A percentile compares a stretch with the other conserved stretches of the same genome.
Evolutionary conservation across 1,140 invertebrate species (phyloP).

Genomic region (Drosophila micromelanica): DNA sequence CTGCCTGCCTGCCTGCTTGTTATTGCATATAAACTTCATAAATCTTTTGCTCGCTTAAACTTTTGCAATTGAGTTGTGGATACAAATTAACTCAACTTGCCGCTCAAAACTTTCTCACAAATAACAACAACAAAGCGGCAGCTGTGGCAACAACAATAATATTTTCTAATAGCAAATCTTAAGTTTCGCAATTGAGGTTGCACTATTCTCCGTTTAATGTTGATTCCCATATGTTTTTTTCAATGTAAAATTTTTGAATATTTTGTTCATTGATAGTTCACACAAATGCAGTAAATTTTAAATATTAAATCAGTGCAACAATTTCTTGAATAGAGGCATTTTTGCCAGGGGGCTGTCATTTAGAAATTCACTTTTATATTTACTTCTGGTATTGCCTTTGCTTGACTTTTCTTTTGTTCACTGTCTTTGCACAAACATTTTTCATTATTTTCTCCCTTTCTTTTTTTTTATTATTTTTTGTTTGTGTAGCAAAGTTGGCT

Average conservation of each 20-base stretch:
- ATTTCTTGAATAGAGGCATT: conserved; percentile 1
- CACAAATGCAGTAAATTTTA: conserved; percentile 20
- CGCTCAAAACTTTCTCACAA: conserved; percentile 65
- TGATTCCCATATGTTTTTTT: too few species aligned
- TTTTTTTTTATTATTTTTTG: neutral
- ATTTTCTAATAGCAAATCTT: conserved; percentile 68
- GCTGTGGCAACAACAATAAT: conserved; percentile 65
- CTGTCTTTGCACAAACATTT: conserved; percentile 48
- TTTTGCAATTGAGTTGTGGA: conserved; percentile 81
- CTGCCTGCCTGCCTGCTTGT: conserved; percentile 32
- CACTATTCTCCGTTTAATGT: too few species aligned
- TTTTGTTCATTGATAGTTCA: neutral
- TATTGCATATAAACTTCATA: conserved; percentile 81
- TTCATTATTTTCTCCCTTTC: conserved; percentile 33
- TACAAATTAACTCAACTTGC: conserved; percentile 81
- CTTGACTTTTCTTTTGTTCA: conserved; percentile 21
- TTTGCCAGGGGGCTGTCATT: conserved; percentile 2
- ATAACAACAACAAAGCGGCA: conserved; percentile 62
- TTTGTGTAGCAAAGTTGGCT: conserved; percentile 18
- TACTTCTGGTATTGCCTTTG: conserved; percentile 7
- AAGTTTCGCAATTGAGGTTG: conserved; percentile 27
- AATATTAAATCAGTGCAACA: conserved; percentile 6
- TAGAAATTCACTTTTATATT: conserved; percentile 29
- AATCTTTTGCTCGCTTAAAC: conserved; percentile 81
- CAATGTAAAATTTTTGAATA: too few species aligned